Base-by-base conservation (phyloP, 2,888 invertebrate species). In the Rhamnusium bicolor region DNA sequence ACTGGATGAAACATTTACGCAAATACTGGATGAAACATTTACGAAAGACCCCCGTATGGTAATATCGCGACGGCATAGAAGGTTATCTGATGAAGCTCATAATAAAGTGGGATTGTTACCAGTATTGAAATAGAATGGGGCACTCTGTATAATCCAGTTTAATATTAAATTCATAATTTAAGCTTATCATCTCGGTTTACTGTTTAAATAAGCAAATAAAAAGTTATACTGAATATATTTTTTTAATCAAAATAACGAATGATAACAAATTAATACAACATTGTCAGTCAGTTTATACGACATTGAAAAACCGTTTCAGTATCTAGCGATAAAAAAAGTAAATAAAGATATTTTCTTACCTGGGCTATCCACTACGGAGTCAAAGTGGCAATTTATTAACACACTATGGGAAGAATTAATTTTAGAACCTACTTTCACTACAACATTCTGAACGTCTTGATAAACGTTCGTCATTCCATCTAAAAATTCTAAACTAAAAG, bases 331-430 rank as follows among this genome's bases (percentile, higher is more conserved):
- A 71, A 40, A 19, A 47, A 32, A 27, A 46, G 24, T 47, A 65
- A 56, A 73, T 56, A 69, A 6, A 62, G 12, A 19, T 61, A 61
- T 12, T 10, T 84, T 83, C 84, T 86, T 86, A 93, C 94, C 94
- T 86, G 94, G 93, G 85, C 94, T 94, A 81, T 92, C 93, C 10
- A 92, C 89, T 75, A 93, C 92, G 49, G 93, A 91, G 85, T 95
- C 95, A 86, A 92, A 94, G 87, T 95, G 95, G 85, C 95, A 95
- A 86, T 95, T 95, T 72, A 95, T 89, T 72, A 95, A 87, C 71
- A 94, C 87, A 85, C 92, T 91, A 82, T 90, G 88, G 66, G 90
- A 89, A 4, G 91, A 90, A 73, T 88, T 86, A 72, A 88, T 87
- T 51, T 85, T 86, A 0, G 93, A 91, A 46, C 92, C 91, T 72